Percentiles rank a stretch among this genome's conserved stretches.
phyloP scores from a whole-genome alignment of 2,888 invertebrate genomes.

The Parnassius mnemosyne region DNA sequence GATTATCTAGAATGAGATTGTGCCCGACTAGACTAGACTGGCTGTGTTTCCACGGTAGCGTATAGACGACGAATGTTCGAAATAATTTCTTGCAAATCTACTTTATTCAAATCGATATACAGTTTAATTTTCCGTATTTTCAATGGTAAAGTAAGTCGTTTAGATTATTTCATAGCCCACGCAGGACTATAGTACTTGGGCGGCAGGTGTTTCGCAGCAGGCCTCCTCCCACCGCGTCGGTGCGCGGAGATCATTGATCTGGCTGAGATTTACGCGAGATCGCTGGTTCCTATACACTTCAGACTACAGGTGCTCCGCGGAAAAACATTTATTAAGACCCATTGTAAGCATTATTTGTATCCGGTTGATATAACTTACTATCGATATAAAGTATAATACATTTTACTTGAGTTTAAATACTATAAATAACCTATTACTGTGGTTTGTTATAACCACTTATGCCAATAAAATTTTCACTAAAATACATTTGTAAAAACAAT shows the following conservation, averaged over 20 bases:
- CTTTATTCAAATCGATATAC: constrained; percentile 43
- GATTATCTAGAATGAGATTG: constrained; percentile 72
- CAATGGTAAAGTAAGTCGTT: constrained; percentile 21
- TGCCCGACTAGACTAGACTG: constrained; percentile 73
- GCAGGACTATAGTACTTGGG: constrained; percentile 65
- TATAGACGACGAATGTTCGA: constrained; percentile 30
- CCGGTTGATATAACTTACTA: too few species aligned
- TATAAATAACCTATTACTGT: too few species aligned
- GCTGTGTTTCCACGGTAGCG: constrained; percentile 35
- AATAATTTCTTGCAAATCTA: constrained; percentile 31
- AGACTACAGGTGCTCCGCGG: constrained; percentile 24
- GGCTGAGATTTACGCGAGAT: constrained; percentile 71
- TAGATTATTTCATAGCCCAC: background rate
- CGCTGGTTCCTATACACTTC: constrained; percentile 33
- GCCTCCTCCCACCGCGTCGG: constrained; percentile 76
- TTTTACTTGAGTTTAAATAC: too few species aligned
- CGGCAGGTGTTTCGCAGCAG: constrained; percentile 73
- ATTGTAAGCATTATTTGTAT: background rate
- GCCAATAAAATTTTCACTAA: too few species aligned
- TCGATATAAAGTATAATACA: too few species aligned
- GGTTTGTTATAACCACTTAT: too few species aligned
- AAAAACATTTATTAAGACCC: constrained; percentile 13
- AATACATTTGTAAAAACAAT: too few species aligned
- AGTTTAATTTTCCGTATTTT: constrained; percentile 37
- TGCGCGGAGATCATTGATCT: constrained; percentile 73